Base-by-base conservation (phyloP, 2,888 invertebrate species). In the Tubulanus polymorphus region DNA sequence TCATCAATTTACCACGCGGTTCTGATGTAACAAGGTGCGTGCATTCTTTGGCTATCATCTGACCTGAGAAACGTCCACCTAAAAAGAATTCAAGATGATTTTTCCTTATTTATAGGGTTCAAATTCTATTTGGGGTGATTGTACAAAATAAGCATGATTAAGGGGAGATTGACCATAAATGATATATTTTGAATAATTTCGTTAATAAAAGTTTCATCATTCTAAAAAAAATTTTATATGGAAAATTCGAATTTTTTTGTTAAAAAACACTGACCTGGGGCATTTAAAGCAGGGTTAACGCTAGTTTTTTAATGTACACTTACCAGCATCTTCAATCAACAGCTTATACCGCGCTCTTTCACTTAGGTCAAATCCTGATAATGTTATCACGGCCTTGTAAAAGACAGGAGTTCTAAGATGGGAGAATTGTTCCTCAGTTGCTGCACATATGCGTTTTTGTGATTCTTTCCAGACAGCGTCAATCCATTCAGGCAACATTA, bases 401-500 rank as follows among this genome's bases (percentile, higher is more conserved):
- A 95, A 93, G 0, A 88, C 81, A 0, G 88, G 88, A 73, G 88
- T 84, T 67, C 81, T 79, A 65, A 81, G 84, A 49, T 79, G 75
- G 18, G 84, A 72, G 70, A 91, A 92, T 49, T 66, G 59, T 5
- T 67, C 65, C 57, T 75, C 75, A 48, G 60, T 62, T n/a, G 15
- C n/a, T 29, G 20, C 28, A 30, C 89, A 78, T 64, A 85, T 86
- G 51, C 83, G 79, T 0, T 76, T 80, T 45, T 86, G 81, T 52
- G 89, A 88, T 1, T 82, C 81, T 15, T 87, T 81, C 93, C 93
- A 95, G 0, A 93, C 87, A 0, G 85, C 85, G 32, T 86, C 81
- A 0, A 95, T 82, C 93, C 94, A 95, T 18, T 85, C 83, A 8
- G 85, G 83, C 3, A 84, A 83, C 87, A 93, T 88, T 10, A 93